Conservation (phyloP, 2,113 vertebrate species). For the Solea senegalensis region DNA sequence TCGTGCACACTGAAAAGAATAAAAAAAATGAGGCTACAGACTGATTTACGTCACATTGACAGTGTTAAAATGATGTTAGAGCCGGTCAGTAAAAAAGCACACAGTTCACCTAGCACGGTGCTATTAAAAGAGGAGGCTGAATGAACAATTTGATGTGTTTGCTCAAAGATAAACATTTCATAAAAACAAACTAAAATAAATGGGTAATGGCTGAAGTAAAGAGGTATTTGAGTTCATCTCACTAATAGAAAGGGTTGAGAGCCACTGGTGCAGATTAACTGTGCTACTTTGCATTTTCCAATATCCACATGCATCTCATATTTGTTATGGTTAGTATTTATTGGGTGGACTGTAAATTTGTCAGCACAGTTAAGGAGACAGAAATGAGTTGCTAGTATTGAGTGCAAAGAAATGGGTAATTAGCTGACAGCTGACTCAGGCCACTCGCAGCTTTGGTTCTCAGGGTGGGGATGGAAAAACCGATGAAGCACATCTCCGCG, state of each 20-base stretch:
- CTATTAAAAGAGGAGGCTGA: too few relatives aligned
- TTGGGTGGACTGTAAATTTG: slow-evolving; percentile 53
- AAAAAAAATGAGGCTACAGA: too few relatives aligned
- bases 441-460: slow-evolving; percentile 71
- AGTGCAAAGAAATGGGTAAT: slow-evolving; percentile 73
- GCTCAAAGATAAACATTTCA: too few relatives aligned
- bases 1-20: too few relatives aligned
- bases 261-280: slow-evolving; percentile 11
- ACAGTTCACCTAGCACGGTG: too few relatives aligned
- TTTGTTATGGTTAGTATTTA: slow-evolving; percentile 50
- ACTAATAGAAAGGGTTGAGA: neutral
- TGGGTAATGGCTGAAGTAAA: neutral
- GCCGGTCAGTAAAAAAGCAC: too few relatives aligned
- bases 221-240: neutral
- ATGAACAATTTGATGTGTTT: too few relatives aligned
- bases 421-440: slow-evolving; percentile 77
- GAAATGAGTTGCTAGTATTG: slow-evolving; percentile 53
- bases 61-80: too few relatives aligned
- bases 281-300: slow-evolving; percentile 25
- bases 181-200: too few relatives aligned
- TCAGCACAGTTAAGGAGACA: slow-evolving; percentile 61
- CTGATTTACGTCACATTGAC: too few relatives aligned
- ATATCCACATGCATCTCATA: slow-evolving; percentile 24
- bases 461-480: slow-evolving; percentile 69
- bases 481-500: slow-evolving; percentile 71